phyloP scores from a whole-genome alignment of 2,888 invertebrate species.

The Cheilosia grossa region DNA sequence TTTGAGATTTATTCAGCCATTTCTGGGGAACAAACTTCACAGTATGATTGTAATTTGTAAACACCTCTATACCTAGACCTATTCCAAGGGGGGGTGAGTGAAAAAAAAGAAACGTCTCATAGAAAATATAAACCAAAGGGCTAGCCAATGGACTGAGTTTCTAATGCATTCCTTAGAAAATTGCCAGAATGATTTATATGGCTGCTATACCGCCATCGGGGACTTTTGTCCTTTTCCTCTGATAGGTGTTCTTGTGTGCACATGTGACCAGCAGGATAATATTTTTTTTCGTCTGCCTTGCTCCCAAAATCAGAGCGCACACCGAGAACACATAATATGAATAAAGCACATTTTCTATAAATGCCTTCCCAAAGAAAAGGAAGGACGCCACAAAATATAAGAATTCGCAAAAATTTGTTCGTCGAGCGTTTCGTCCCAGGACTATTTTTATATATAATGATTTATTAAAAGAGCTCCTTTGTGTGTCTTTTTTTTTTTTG shows the following conservation, averaged over 20 bases:
- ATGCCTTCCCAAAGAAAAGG: slow-evolving; percentile 55
- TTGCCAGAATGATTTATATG: slow-evolving; percentile 66
- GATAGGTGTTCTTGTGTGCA: slow-evolving; percentile 49
- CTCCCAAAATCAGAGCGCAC: slow-evolving; percentile 57
- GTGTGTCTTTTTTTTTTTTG: slow-evolving; percentile 39
- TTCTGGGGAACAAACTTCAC: slow-evolving; percentile 18
- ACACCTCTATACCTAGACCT: neutral
- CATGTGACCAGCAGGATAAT: slow-evolving; percentile 44
- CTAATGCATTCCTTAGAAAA: slow-evolving; percentile 68
- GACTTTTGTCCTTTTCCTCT: slow-evolving; percentile 52
- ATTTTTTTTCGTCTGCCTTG: slow-evolving; percentile 27
- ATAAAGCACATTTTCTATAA: slow-evolving; percentile 67
- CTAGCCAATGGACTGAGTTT: slow-evolving; percentile 48
- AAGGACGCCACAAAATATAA: slow-evolving; percentile 26
- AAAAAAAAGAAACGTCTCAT: neutral
- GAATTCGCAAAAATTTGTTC: slow-evolving; percentile 35
- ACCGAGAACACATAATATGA: slow-evolving; percentile 49
- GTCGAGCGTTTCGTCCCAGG: slow-evolving; percentile 51
- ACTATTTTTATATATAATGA: slow-evolving; percentile 69
- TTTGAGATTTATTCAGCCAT: slow-evolving; percentile 53
- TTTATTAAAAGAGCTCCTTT: slow-evolving; percentile 69
- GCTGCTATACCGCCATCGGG: slow-evolving; percentile 58
- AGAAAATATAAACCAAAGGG: slow-evolving; percentile 39
- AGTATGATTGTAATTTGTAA: neutral
- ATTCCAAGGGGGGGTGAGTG: neutral